Base-by-base conservation (phyloP, 2,888 invertebrate species). In the Drosophila gaucha region DNA sequence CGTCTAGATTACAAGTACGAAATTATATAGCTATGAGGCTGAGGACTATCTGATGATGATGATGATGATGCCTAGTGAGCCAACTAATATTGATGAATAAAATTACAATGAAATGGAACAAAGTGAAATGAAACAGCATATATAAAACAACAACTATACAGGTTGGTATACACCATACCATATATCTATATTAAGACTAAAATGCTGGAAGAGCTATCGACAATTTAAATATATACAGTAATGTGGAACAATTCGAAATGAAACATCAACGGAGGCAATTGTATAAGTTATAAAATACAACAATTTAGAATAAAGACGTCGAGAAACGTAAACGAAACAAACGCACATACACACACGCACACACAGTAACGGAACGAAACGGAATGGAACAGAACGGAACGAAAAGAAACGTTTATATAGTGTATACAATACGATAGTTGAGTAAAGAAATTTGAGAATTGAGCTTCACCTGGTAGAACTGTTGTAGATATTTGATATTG, bases 391-490 rank as follows among this genome's bases (percentile, higher is more conserved):
- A 70, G 47, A 70, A 73, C 43, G 62, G 36, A 74, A 74, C 58
- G 35, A 44, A 74, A 80, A 66, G 63, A 60, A 78, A 82, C 83
- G 49, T 39, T 68, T 56, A 67, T 66, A 72, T 52, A 72, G 59
- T 66, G 67, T 69, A 65, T 78, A 74, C 74, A 63, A 60, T 78
- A 70, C 75, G 69, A 67, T 70, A 69, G 73, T 66, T 74, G 63
- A 62, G 70, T 67, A 56, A 46, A 57, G 65, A 70, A 69, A 75
- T 83, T 74, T 74, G 52, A 79, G 74, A 84, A 67, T 85, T 83
- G 90, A 86, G 80, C 84, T 84, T 89, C 89, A 89, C 89, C 90
- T 89, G 89, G 89, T 89, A 89, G 85, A 89, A 89, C 89, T 89
- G 89, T 86, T 75, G 87, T 86, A 67, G 78, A 73, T 69, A 39